These are phyloP conservation scores for Pseudoips prasinana DNA, from an alignment of 2,888 invertebrate species.

Conservation along the genomic window DNA sequence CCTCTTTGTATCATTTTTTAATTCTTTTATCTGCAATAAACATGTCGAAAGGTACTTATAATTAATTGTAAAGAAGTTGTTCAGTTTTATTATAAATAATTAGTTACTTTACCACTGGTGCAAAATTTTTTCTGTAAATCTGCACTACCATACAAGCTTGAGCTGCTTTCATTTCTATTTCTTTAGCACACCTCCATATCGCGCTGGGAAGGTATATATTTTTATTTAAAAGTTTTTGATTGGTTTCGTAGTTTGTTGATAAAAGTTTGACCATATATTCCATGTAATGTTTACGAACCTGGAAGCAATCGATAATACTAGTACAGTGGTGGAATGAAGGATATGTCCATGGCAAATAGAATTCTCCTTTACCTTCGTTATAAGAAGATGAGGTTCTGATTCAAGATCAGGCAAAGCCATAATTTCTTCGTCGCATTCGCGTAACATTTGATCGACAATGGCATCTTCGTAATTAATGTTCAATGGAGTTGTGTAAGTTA, in stretches of 20 bases:
- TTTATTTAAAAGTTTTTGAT: slow-evolving; percentile 61
- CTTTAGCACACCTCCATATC: slow-evolving; percentile 73
- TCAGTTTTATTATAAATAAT: too few species aligned
- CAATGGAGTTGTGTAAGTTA: too few species aligned
- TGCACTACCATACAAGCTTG: slow-evolving; percentile 70
- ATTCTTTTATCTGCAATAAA: slow-evolving; percentile 56
- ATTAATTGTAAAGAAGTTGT: too few species aligned
- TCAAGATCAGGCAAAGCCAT: slow-evolving; percentile 66
- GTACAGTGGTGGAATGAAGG: too few species aligned
- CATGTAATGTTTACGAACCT: slow-evolving; percentile 77
- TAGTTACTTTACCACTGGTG: slow-evolving; percentile 46
- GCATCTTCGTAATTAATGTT: too few species aligned
- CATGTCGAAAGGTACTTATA: too few species aligned
- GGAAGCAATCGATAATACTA: slow-evolving; percentile 19
- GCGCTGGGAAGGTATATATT: slow-evolving; percentile 71
- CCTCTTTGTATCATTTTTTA: slow-evolving; percentile 62
- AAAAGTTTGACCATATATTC: slow-evolving; percentile 66
- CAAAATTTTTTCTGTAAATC: slow-evolving; percentile 65
- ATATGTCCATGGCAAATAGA: too few species aligned
- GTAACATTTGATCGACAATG: slow-evolving; percentile 47
- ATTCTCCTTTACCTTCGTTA: slow-evolving; percentile 58
- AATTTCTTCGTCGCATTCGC: slow-evolving; percentile 53
- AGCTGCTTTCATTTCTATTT: slow-evolving; percentile 67
- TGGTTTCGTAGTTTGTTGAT: slow-evolving; percentile 65
- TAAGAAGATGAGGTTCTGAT: slow-evolving; percentile 66